These are phyloP conservation scores for Biston stratarius DNA, from an alignment of 2,888 invertebrate species.

Conservation along the genomic window DNA sequence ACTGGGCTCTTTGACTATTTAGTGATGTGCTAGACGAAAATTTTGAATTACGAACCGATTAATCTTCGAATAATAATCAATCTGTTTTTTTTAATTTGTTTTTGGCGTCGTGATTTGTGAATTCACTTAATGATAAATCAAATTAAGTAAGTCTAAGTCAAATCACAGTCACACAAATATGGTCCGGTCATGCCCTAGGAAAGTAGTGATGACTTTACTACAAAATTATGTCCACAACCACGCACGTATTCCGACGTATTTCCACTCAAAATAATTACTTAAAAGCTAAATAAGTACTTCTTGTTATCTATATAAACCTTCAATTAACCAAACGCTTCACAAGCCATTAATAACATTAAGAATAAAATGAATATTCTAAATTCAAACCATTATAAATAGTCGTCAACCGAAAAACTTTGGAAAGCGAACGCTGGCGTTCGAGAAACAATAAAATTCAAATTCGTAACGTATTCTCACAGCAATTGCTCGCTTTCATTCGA, in stretches of 20 bases:
- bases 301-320: not conserved
- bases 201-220: too few relatives aligned
- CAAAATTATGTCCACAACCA: too few relatives aligned
- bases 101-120: not conserved
- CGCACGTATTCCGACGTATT: too few relatives aligned
- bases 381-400: constrained; percentile 18
- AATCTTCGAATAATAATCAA: not conserved
- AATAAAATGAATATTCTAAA: constrained; percentile 9
- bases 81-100: not conserved
- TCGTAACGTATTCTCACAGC: constrained; percentile 52
- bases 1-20: constrained; percentile 12
- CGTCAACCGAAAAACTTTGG: constrained; percentile 22
- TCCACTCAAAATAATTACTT: not conserved
- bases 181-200: too few relatives aligned
- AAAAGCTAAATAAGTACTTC: not conserved
- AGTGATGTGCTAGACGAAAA: constrained; percentile 7
- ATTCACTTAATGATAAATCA: too few relatives aligned
- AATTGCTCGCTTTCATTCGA: constrained; percentile 57
- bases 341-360: constrained; percentile 6
- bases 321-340: not conserved
- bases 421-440: constrained; percentile 28
- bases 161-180: too few relatives aligned
- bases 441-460: constrained; percentile 55
- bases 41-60: not conserved
- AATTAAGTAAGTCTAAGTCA: too few relatives aligned